Evolutionary conservation across 2,113 vertebrate genomes (phyloP), one percentile per base, ranked within the genome.

Genomic region (Nyctibius bracteatus): DNA sequence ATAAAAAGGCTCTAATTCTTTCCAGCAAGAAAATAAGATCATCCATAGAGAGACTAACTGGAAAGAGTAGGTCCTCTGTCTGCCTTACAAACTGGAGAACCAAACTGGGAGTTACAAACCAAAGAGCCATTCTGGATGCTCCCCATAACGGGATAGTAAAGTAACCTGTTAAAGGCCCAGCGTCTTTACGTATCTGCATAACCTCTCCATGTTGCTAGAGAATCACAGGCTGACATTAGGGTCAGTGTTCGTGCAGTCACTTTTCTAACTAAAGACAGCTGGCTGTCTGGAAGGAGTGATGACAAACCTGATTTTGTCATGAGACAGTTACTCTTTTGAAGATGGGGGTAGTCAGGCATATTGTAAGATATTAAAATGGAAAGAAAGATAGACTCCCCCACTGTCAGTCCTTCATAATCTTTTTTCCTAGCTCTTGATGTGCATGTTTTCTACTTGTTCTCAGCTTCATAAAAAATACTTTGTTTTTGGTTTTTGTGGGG

Each of bases 261-360:
- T 67, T 6, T 1, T 37, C 1, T 57, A n/a, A 58, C 65, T 85
- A 28, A 41, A 91, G 81, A 37, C 77, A 93, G 77, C 86, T 94
- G 92, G 39, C 73, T 85, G 87, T 17, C 85, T 96, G 92, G 86
- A 70, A 85, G 78, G 81, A 92, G 70, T 5, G 73, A 91, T 96
- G 94, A 96, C 93, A 91, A 96, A 91, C 65, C 73, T 55, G 43
- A 3, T 31, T 85, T 90, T 96, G 94, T 95, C 91, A 95, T 75
- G 54, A 96, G 95, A 82, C 47, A 51, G 66, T 96, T 75, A 75
- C 22, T 78, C 49, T 65, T 59, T 63, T 49, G n/a, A 62, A 30
- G 72, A 82, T 90, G 95, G 87, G 79, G 84, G 87, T 80, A 96
- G 87, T 88, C 81, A 85, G 87, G 90, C 31, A 6, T 79, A 63